Evolutionary conservation across 2,113 vertebrate genomes (phyloP).

Genomic region (Egretta garzetta): DNA sequence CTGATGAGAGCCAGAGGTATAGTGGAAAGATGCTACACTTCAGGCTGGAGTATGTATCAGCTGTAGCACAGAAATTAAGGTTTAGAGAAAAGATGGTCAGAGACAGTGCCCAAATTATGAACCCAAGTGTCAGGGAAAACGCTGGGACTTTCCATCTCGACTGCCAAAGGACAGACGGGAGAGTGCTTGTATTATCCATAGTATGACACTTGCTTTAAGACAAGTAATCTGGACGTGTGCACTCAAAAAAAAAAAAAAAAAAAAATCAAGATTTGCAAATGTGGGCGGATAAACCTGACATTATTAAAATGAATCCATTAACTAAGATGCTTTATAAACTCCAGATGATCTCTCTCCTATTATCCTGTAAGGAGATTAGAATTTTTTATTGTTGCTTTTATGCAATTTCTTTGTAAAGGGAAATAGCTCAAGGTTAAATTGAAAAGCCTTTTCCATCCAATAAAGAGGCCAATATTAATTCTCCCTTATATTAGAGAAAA

Average conservation of each 20-base stretch:
- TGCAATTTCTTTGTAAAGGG: constrained; percentile 55
- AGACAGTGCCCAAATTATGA: neutral
- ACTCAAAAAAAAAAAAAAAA: neutral
- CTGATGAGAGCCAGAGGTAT: accelerated
- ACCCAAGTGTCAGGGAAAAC: neutral
- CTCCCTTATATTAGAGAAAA: constrained; percentile 35
- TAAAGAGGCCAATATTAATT: constrained; percentile 35
- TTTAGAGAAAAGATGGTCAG: neutral
- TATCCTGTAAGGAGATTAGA: constrained; percentile 71
- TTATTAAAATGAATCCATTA: constrained; percentile 74
- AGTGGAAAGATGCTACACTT: neutral
- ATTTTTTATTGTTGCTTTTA: constrained; percentile 67
- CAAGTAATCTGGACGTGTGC: neutral
- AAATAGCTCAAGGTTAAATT: constrained; percentile 68
- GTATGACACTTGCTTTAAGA: neutral
- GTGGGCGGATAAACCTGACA: constrained; percentile 59
- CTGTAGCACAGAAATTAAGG: neutral
- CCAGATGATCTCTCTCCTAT: constrained; percentile 68
- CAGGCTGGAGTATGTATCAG: neutral
- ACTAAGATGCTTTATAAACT: constrained; percentile 68
- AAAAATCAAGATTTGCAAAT: constrained; percentile 37
- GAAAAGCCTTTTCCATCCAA: constrained; percentile 41
- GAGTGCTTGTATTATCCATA: neutral
- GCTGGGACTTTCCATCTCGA: neutral
- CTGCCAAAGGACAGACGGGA: neutral